A percentile compares a stretch with the other conserved stretches of the same genome.
Evolutionary conservation across 2,797 vertebrate species (phyloP).

Genomic region (Phoxinus dragarum): DNA sequence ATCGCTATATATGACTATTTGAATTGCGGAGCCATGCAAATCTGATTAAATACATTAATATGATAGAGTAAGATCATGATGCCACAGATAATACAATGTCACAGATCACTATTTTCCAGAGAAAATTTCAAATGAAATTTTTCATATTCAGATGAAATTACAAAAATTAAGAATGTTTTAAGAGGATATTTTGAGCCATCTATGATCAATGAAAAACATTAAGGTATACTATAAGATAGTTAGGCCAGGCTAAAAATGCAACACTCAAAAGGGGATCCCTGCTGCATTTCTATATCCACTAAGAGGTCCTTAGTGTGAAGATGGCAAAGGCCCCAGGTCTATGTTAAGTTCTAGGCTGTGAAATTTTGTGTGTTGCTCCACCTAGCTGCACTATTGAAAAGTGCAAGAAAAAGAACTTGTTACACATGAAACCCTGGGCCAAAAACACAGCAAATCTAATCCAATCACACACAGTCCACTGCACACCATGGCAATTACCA

Average conservation of each 20-base stretch:
- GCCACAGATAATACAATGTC: background rate
- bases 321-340: background rate
- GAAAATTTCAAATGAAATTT: background rate
- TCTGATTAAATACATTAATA: background rate
- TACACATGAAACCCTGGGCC: constrained; percentile 12
- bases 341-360: background rate
- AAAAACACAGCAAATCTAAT: constrained; percentile 38
- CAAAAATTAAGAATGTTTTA: background rate
- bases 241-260: background rate
- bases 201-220: background rate
- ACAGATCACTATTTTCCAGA: background rate
- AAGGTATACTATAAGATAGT: background rate
- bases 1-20: constrained; percentile 8
- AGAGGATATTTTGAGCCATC: background rate
- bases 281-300: background rate
- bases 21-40: background rate
- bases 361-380: constrained; percentile 12
- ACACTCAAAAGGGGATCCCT: background rate
- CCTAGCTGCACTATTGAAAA: constrained; percentile 28
- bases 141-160: background rate
- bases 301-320: background rate
- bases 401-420: constrained; percentile 27
- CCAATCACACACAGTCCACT: constrained; percentile 34
- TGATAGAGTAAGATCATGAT: background rate
- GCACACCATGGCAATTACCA: constrained; percentile 18